Base-by-base conservation (phyloP, 2,888 invertebrate genomes). In the Caenorhabditis panamensis region DNA sequence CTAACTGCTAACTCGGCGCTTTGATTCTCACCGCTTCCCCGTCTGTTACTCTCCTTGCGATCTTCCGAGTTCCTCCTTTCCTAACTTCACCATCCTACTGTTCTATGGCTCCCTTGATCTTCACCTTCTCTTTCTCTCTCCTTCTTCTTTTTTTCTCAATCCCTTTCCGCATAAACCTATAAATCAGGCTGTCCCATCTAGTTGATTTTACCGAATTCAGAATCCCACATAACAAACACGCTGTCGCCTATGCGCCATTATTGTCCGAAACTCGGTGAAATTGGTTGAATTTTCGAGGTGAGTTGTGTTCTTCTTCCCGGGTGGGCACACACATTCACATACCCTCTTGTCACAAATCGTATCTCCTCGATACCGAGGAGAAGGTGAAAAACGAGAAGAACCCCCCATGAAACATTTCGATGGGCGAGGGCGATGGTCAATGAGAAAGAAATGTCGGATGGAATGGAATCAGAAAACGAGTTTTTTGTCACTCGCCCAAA, bases 231-330 rank as follows among this genome's bases (percentile, higher is more conserved):
- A 73, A 66, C 63, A 64, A 63, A 62, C 64, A 73, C 73, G 24
- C 49, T 64, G 36, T 64, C 56, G 72, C 66, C 73, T 73, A 73
- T 73, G 73, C 73, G 73, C 64, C 73, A 66, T 73, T 73, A 66
- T 59, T 73, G 73, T 59, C 73, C 73, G 51, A 73, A 73, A 66
- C 73, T 73, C 73, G 73, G 73, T 47, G 73, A 73, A 73, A 73
- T 73, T 73, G 73, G 73, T 73, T 73, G 73, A 73, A 73, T 37
- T 64, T 22, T 66, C 59, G 73, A 66, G 73, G 73, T 73, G 24
- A 59, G 73, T 73, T 36, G n/a, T n/a, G n/a, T n/a, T n/a, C n/a
- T n/a, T n/a, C n/a, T n/a, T n/a, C n/a, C n/a, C n/a, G n/a, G n/a
- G n/a, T n/a, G n/a, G n/a, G n/a, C n/a, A n/a, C n/a, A n/a, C n/a